phyloP scores from a whole-genome alignment of 2,888 invertebrate genomes.

The Hypomecis atomaria region DNA sequence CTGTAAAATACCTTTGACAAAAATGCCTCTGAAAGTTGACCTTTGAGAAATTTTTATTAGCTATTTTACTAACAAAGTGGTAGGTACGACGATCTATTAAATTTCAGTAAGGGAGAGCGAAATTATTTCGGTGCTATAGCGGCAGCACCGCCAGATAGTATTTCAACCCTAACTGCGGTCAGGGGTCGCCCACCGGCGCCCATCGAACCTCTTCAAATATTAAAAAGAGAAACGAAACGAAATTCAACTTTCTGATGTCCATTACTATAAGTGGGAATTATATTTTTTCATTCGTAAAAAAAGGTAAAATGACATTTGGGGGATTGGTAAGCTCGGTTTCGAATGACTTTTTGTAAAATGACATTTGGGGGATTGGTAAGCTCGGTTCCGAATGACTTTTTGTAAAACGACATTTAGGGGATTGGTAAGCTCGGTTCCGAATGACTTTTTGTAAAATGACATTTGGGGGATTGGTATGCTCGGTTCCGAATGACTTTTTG shows the following conservation, averaged over 20 bases:
- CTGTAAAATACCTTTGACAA: constrained; percentile 5
- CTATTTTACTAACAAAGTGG: constrained; percentile 24
- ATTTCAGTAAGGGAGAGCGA: constrained; percentile 27
- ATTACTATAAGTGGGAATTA: constrained; percentile 38
- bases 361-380: constrained; percentile 18
- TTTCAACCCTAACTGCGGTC: constrained; percentile 56
- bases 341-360: constrained; percentile 27
- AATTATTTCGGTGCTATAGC: constrained; percentile 31
- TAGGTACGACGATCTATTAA: constrained; percentile 13
- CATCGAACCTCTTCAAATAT: constrained; percentile 71
- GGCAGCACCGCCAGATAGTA: constrained; percentile 30
- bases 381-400: constrained; percentile 20
- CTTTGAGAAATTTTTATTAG: constrained; percentile 16
- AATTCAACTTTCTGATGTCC: constrained; percentile 59
- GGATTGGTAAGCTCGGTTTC: constrained; percentile 18
- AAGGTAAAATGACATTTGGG: constrained; percentile 20
- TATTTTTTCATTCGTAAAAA: constrained; percentile 27
- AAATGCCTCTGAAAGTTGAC: constrained; percentile 8
- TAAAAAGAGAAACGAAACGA: constrained; percentile 66
- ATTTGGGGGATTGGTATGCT: constrained; percentile 17
- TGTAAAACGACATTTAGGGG: constrained; percentile 22
- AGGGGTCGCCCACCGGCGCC: constrained; percentile 61
- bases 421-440: constrained; percentile 19
- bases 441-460: constrained; percentile 25
- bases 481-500: constrained; percentile 17